A percentile compares a stretch with the other conserved stretches of the same genome.
Conservation (phyloP, 1,140 invertebrate genomes). For the Pachypsylla venusta region DNA sequence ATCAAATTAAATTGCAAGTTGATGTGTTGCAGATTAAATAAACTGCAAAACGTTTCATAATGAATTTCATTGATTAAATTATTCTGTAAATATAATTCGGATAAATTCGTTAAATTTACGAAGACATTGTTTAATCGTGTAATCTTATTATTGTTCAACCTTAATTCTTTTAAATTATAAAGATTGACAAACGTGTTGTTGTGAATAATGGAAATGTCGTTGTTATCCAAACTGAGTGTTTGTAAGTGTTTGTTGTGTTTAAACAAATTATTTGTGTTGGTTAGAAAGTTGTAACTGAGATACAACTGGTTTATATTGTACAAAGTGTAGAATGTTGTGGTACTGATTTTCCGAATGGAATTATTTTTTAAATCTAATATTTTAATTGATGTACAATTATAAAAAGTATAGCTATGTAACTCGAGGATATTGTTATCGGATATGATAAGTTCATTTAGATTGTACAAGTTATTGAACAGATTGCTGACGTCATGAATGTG, state of each 20-base stretch:
- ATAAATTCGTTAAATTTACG: not conserved
- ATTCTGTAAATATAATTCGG: constrained; percentile 7
- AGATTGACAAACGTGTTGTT: constrained; percentile 62
- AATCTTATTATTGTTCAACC: constrained; percentile 67
- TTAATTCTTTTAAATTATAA: constrained; percentile 66
- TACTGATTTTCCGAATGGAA: constrained; percentile 58
- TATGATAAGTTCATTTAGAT: constrained; percentile 64
- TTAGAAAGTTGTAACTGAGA: constrained; percentile 72
- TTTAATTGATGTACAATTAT: constrained; percentile 53
- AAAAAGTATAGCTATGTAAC: constrained; percentile 63
- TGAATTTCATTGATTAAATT: constrained; percentile 1
- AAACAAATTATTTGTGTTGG: constrained; percentile 51
- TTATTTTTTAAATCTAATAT: constrained; percentile 80
- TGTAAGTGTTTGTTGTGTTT: constrained; percentile 54
- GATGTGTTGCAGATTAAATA: not conserved
- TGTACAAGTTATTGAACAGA: constrained; percentile 59
- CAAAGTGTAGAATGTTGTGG: constrained; percentile 51
- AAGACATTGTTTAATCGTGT: constrained; percentile 43
- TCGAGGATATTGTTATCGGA: constrained; percentile 81
- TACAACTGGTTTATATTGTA: constrained; percentile 64
- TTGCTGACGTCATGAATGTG: constrained; percentile 70
- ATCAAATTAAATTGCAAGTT: constrained; percentile 3
- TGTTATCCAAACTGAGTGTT: constrained; percentile 78
- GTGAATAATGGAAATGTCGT: constrained; percentile 67
- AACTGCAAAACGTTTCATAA: constrained; percentile 4